Base-by-base conservation (phyloP, 2,113 vertebrate genomes). In the Mobula birostris region DNA sequence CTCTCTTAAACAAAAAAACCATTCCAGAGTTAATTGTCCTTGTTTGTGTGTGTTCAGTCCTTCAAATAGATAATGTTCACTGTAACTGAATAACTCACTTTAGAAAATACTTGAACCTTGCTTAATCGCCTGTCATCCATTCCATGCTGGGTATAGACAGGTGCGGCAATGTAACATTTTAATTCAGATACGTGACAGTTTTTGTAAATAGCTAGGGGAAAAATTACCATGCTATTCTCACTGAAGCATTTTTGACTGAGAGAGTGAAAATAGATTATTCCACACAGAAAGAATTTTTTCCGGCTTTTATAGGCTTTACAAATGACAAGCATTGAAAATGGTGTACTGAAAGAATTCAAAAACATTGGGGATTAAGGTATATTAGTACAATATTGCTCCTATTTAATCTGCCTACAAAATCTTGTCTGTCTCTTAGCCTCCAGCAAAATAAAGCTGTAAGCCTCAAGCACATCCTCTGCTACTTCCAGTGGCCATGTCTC, bases 41-140 rank as follows among this genome's bases (percentile, higher is more conserved):
- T 93, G 63, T 93, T 70, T 93, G 90, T 70, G 68, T 72, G 74
- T 93, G 91, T 76, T 93, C 91, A 74, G 91, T 29, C 91, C 70
- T 93, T 74, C 68, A 93, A 93, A 93, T 32, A 74, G 91, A 93
- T 74, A 76, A 74, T 74, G 91, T 93, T 72, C 68, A 74, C 68
- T 76, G 70, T 40, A 74, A 93, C 63, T 93, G 85, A 90, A 90
- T 90, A 90, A 90, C 85, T 90, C 85, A 90, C 90, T 93, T 93
- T 93, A 48, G 85, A 90, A 72, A 93, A 93, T 93, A 93, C 90
- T 93, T 93, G 90, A 93, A 93, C 90, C 90, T 93, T 93, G 36
- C 90, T 72, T 72, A 90, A 90, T 90, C 66, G 58, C 85, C 61
- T 61, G n/a, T 90, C 85, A 90, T 74, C 90, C 68, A 93, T 93